Evolutionary conservation across 2,888 invertebrate species (phyloP), one percentile per base, ranked within the genome.

Genomic region (Drosophila multiciliata): DNA sequence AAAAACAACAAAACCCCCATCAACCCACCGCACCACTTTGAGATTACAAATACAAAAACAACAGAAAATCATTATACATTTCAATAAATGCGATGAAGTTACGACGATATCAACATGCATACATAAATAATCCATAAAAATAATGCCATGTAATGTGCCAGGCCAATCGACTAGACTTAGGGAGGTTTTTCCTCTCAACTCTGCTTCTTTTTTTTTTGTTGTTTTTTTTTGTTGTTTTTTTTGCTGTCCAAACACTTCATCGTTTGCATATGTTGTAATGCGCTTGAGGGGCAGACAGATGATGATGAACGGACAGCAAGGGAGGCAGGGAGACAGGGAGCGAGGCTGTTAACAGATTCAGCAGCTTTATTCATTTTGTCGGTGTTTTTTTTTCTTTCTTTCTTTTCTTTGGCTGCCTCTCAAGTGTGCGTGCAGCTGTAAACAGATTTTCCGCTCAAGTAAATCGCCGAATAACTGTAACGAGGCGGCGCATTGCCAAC

Each of bases 391-490:
- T 35, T 40, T n/a, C 54, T 3, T 12, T 11, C n/a, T 32, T 54
- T 68, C 53, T 52, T 40, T 72, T 60, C 70, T 65, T 59, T 35
- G 58, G 45, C 60, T 61, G 66, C 59, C 83, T 78, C 82, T 85
- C 72, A 83, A 84, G 83, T 87, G 89, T 87, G 89, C 87, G 87
- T 88, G 87, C 82, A 89, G 89, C 89, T 89, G 89, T 90, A 88
- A 88, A 89, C 88, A 83, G 88, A 89, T 89, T 89, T 89, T 90
- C 83, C 83, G 82, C 89, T 88, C 73, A 88, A 89, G 78, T 87
- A 83, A 88, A 75, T 88, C 75, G 76, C 76, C 80, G 89, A 81
- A 87, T 87, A 88, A 87, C 84, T 87, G 86, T 84, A 87, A 88
- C 86, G 84, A 86, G 82, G 68, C 82, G 69, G 66, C 61, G 66